These are phyloP conservation scores for Marisa cornuarietis DNA, from an alignment of 1,140 invertebrate species.

Conservation along the genomic window DNA sequence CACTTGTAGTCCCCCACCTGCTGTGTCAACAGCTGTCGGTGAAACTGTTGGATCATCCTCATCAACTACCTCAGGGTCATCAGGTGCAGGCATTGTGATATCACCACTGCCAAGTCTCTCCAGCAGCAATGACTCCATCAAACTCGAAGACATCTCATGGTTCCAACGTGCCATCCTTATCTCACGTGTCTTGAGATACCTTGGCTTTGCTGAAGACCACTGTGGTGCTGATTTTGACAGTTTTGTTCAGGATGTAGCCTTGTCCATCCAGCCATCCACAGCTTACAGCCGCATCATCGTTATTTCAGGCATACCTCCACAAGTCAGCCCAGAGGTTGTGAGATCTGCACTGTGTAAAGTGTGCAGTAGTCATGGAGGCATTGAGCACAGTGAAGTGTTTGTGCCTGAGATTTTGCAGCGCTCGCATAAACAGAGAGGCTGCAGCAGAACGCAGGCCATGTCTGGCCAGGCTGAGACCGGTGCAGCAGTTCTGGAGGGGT, in stretches of 20 bases:
- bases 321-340: slow-evolving; percentile 41
- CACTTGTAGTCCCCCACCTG: slow-evolving; percentile 1
- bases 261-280: slow-evolving; percentile 45
- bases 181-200: slow-evolving; percentile 57
- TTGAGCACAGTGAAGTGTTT: slow-evolving; percentile 56
- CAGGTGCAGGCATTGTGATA: not conserved
- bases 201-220: slow-evolving; percentile 54
- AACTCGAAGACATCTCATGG: slow-evolving; percentile 63
- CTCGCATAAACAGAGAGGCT: slow-evolving; percentile 13
- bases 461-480: not conserved
- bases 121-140: slow-evolving; percentile 33
- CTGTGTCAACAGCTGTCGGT: slow-evolving; percentile 12
- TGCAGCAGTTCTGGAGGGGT: not conserved
- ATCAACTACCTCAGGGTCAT: slow-evolving; percentile 21
- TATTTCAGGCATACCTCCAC: slow-evolving; percentile 57
- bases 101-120: slow-evolving; percentile 5
- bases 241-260: slow-evolving; percentile 53
- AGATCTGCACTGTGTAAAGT: slow-evolving; percentile 48
- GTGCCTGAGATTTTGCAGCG: slow-evolving; percentile 39
- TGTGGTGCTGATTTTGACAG: slow-evolving; percentile 49
- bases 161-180: slow-evolving; percentile 57
- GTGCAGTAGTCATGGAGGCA: slow-evolving; percentile 54
- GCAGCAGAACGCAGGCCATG: slow-evolving; percentile 3
- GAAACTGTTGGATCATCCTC: slow-evolving; percentile 18
- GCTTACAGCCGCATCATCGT: slow-evolving; percentile 58